These are phyloP conservation scores for Stictonetta naevosa DNA, from an alignment of 2,113 vertebrate genomes.

Conservation along the genomic window DNA sequence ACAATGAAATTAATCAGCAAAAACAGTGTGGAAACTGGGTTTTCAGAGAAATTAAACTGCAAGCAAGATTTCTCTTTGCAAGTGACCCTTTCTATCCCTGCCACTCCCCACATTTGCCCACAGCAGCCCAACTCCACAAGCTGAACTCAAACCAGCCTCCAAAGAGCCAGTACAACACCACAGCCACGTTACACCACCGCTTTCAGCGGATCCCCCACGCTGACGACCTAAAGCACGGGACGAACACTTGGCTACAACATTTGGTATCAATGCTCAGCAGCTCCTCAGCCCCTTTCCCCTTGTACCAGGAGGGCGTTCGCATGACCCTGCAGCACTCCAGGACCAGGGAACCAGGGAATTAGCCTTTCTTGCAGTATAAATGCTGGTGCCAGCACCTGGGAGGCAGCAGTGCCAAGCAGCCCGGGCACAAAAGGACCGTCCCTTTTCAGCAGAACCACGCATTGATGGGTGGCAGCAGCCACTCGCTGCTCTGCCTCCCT, in stretches of 20 bases:
- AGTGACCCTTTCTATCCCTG: not conserved
- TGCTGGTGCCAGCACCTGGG: not conserved
- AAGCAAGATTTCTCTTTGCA: not conserved
- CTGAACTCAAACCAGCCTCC: not conserved
- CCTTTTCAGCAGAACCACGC: slow-evolving; percentile 18
- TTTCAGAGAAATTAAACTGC: slow-evolving; percentile 1
- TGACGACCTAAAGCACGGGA: not conserved
- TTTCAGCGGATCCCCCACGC: accelerated
- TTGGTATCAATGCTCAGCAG: too few relatives aligned
- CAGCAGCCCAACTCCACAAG: not conserved
- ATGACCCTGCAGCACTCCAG: not conserved
- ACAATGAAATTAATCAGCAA: slow-evolving; percentile 43
- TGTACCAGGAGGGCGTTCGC: not conserved
- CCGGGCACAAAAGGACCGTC: slow-evolving; percentile 34
- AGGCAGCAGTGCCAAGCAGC: slow-evolving; percentile 4
- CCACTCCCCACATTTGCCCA: not conserved
- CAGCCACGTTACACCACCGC: not conserved
- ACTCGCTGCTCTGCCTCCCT: not conserved
- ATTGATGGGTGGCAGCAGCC: slow-evolving; percentile 13
- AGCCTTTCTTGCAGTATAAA: slow-evolving; percentile 7
- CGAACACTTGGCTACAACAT: not conserved
- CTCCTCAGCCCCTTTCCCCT: not conserved
- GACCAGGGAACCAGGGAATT: not conserved
- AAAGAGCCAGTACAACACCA: not conserved
- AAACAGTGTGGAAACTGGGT: slow-evolving; percentile 8